These are phyloP conservation scores for Hemicordylus capensis DNA, from an alignment of 2,113 vertebrate genomes.

Conservation along the genomic window DNA sequence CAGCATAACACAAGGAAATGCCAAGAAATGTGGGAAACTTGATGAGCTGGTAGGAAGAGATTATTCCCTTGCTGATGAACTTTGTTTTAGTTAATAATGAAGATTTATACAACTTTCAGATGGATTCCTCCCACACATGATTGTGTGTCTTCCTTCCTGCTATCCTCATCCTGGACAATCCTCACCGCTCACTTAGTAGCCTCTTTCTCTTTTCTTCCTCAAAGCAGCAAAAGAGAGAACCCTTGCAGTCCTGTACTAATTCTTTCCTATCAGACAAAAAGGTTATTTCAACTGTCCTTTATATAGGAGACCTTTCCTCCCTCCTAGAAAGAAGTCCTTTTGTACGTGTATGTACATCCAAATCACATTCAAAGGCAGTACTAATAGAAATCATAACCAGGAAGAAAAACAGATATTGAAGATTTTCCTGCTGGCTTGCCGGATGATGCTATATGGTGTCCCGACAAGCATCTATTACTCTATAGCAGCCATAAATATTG, in stretches of 20 bases:
- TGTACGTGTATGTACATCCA: neutral
- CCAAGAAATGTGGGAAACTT: slow-evolving; percentile 5
- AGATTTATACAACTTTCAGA: slow-evolving; percentile 23
- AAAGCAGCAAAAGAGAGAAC: slow-evolving; percentile 4
- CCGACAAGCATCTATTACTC: neutral
- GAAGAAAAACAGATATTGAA: neutral
- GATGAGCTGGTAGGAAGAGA: slow-evolving; percentile 16
- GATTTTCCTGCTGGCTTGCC: neutral
- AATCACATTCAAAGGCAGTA: neutral
- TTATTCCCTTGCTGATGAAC: neutral
- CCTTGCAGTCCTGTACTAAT: neutral
- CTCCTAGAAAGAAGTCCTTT: slow-evolving; percentile 8
- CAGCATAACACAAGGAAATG: slow-evolving; percentile 24
- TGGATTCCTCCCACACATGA: neutral
- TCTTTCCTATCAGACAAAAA: neutral
- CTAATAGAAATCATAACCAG: slow-evolving; percentile 24
- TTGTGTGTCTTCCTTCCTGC: neutral
- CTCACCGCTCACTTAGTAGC: neutral
- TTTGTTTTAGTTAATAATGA: slow-evolving; percentile 32
- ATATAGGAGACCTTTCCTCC: neutral
- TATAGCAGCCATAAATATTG: neutral
- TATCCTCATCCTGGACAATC: slow-evolving; percentile 20
- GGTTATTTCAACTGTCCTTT: neutral
- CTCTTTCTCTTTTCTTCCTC: slow-evolving; percentile 1
- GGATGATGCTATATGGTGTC: neutral